Evolutionary conservation across 1,140 invertebrate genomes (phyloP).

Genomic region (Procambarus clarkii): DNA sequence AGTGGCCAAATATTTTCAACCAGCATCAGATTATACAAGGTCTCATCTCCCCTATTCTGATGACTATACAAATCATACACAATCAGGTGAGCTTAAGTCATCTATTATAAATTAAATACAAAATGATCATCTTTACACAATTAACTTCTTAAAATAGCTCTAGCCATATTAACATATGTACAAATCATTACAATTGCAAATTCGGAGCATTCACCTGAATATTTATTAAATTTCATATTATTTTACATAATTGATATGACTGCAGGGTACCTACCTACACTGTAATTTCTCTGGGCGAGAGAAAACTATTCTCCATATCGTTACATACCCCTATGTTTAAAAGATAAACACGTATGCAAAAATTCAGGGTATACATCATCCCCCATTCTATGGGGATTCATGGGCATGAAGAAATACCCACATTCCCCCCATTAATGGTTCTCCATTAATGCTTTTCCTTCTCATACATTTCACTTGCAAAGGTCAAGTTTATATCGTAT

Average conservation of each 20-base stretch:
- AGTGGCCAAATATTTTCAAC: neutral
- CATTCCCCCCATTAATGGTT: too few relatives aligned
- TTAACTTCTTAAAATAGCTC: neutral
- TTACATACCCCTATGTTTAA: neutral
- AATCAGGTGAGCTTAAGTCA: neutral
- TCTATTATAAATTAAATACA: neutral
- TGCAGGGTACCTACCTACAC: neutral
- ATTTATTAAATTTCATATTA: neutral
- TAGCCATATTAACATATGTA: constrained; percentile 4
- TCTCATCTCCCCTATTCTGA: neutral
- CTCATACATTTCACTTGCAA: neutral
- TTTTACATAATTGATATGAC: neutral
- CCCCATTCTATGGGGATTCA: too few relatives aligned
- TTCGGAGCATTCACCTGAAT: neutral
- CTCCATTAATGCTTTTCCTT: neutral
- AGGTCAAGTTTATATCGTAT: neutral
- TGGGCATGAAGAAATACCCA: too few relatives aligned
- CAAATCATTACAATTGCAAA: neutral
- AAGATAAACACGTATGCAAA: neutral
- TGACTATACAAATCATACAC: neutral
- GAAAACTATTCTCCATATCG: neutral
- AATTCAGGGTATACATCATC: neutral
- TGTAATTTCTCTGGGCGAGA: neutral
- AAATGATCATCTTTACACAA: neutral
- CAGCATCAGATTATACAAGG: too few relatives aligned